Conservation (phyloP, 2,113 vertebrate genomes). For the Zosterops lateralis region DNA sequence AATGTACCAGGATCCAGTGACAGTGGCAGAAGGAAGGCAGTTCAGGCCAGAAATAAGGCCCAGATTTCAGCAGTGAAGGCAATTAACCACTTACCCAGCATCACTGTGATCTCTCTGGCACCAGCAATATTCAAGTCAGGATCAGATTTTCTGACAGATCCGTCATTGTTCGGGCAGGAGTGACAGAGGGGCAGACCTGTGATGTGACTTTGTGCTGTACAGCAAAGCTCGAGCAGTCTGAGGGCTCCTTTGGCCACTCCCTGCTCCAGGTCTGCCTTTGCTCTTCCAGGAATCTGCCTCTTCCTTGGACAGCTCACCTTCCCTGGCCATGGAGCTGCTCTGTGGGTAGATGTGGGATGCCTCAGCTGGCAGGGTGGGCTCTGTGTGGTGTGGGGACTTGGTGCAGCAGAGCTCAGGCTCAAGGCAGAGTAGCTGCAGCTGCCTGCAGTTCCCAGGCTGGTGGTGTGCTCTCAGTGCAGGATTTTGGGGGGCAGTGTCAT, state of each 20-base stretch:
- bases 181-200: not conserved
- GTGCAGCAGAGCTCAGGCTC: not conserved
- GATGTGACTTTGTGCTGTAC: not conserved
- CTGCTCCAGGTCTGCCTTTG: not conserved
- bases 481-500: rapidly evolving
- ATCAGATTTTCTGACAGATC: not conserved
- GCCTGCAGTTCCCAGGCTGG: rapidly evolving
- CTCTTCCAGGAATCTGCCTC: rapidly evolving
- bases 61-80: not conserved
- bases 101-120: not conserved
- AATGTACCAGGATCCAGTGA: not conserved
- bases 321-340: rapidly evolving
- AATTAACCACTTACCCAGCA: not conserved
- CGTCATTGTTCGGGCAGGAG: not conserved
- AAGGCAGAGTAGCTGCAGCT: not conserved
- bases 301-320: not conserved
- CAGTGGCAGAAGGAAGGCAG: not conserved
- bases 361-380: rapidly evolving
- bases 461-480: rapidly evolving
- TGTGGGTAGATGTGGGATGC: rapidly evolving
- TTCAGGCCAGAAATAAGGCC: not conserved
- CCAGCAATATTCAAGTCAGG: not conserved
- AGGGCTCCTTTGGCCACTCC: not conserved
- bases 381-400: rapidly evolving
- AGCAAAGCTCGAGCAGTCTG: not conserved